phyloP scores from a whole-genome alignment of 2,888 invertebrate species.

The Muscina levida region DNA sequence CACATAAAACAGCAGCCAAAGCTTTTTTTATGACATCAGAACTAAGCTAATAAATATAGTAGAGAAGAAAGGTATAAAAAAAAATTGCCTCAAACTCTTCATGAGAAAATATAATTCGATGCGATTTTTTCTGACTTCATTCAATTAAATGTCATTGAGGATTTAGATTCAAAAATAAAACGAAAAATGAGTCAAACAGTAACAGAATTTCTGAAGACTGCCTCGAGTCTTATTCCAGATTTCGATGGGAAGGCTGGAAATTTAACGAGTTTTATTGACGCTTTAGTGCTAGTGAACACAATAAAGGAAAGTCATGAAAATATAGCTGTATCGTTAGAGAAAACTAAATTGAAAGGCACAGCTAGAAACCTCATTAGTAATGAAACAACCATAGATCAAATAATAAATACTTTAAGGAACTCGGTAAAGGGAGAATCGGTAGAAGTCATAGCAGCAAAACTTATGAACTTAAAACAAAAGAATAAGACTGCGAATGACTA shows the following conservation, averaged over 20 bases:
- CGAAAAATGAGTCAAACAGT: neutral
- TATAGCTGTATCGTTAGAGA: neutral
- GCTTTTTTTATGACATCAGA: slow-evolving; percentile 3
- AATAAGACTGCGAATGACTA: slow-evolving; percentile 28
- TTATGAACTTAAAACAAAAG: slow-evolving; percentile 4
- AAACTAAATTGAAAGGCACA: neutral
- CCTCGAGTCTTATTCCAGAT: neutral
- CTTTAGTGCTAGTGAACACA: neutral
- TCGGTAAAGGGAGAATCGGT: neutral
- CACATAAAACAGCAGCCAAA: slow-evolving; percentile 3
- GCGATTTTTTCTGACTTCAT: neutral
- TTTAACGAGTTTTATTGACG: neutral
- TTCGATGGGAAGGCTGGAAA: neutral
- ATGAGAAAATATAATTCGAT: neutral
- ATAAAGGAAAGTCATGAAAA: too few relatives aligned
- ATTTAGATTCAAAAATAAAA: neutral
- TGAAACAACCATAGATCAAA: neutral
- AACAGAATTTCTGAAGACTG: neutral
- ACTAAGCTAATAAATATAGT: neutral
- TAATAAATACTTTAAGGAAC: neutral
- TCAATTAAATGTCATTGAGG: neutral
- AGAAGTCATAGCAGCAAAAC: neutral
- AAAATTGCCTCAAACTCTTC: slow-evolving; percentile 4
- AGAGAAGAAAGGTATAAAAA: neutral
- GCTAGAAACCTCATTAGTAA: neutral